A percentile compares a stretch with the other conserved stretches of the same genome.
Conservation (phyloP, 2,797 vertebrate species). For the Acrocephalus scirpaceus region DNA sequence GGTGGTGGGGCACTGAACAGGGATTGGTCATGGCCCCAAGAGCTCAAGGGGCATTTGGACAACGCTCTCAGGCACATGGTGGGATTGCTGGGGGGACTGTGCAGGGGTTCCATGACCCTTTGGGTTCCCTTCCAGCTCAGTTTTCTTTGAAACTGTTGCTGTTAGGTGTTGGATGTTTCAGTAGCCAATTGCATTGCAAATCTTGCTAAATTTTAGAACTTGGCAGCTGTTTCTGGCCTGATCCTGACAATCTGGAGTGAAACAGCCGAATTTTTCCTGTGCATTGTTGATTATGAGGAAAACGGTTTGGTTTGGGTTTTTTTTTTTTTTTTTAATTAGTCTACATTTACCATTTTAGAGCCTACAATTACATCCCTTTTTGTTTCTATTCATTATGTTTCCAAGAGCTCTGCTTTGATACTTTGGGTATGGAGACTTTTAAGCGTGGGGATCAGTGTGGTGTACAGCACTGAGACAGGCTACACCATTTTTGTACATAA, state of each 20-base stretch:
- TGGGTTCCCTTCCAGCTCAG: neutral
- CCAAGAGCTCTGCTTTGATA: neutral
- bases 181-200: neutral
- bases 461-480: neutral
- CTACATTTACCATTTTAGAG: neutral
- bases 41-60: neutral
- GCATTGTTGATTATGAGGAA: neutral
- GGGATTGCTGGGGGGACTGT: neutral
- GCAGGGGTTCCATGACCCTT: neutral
- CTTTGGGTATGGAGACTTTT: neutral
- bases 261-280: neutral
- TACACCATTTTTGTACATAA: neutral
- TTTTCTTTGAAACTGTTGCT: neutral
- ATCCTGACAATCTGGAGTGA: neutral
- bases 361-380: neutral
- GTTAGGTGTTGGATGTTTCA: neutral
- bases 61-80: neutral
- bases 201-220: neutral
- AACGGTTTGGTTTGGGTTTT: neutral
- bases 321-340: neutral
- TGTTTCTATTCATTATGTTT: neutral
- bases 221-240: neutral
- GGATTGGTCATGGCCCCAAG: neutral
- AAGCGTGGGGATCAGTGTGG: neutral
- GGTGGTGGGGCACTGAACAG: neutral